These are phyloP conservation scores for Malacoctenus gilli DNA, from an alignment of 2,797 vertebrate genomes.

Conservation along the genomic window DNA sequence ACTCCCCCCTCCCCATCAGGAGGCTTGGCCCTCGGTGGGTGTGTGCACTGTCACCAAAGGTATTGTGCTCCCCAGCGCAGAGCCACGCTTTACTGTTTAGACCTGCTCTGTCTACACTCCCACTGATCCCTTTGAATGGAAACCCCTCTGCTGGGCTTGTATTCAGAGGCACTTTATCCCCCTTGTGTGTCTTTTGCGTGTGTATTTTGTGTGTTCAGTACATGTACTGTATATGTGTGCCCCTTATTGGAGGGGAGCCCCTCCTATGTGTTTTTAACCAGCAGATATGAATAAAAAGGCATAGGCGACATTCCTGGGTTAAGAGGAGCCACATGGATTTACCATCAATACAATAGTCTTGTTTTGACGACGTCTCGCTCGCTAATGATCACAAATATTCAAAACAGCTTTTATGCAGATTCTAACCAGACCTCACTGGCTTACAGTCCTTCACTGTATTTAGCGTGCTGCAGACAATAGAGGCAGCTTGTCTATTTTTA, in stretches of 20 bases:
- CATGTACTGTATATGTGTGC: conserved; percentile 34
- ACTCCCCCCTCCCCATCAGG: conserved; percentile 29
- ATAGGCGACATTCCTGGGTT: conserved; percentile 47
- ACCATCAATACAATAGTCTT: conserved; percentile 38
- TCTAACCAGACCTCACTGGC: conserved; percentile 26
- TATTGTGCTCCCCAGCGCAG: conserved; percentile 55
- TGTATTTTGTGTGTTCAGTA: conserved; percentile 12
- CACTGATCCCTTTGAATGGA: conserved; percentile 61
- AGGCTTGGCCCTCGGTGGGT: conserved; percentile 46
- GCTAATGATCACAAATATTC: conserved; percentile 40
- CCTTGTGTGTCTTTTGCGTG: conserved; percentile 24
- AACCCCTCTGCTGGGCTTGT: conserved; percentile 47
- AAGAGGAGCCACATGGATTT: conserved; percentile 43
- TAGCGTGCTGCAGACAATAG: conserved; percentile 44
- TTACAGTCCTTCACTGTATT: conserved; percentile 41
- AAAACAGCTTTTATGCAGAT: conserved; percentile 54
- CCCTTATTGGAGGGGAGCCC: conserved; percentile 11
- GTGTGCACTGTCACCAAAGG: conserved; percentile 53
- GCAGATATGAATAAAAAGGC: conserved; percentile 49
- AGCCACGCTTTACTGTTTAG: conserved; percentile 66
- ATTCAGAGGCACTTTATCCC: conserved; percentile 43
- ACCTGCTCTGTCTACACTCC: conserved; percentile 52
- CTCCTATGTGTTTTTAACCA: conserved; percentile 54
- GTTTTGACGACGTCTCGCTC: conserved; percentile 38
- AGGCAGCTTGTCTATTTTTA: conserved; percentile 35